phyloP scores from a whole-genome alignment of 2,797 vertebrate genomes.

The Garrulus glandarius region DNA sequence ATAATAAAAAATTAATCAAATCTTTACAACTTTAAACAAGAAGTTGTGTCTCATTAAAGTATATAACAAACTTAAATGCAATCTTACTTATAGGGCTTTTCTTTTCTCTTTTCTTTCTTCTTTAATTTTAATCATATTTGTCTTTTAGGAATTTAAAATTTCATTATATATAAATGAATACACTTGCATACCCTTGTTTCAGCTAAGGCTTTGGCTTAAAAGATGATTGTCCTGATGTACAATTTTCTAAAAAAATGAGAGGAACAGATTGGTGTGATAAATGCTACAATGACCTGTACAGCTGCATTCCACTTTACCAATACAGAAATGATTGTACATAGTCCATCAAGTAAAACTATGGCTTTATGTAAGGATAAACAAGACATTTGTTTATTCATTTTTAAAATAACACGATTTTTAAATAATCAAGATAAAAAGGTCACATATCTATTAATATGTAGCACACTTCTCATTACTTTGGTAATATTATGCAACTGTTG shows the following conservation, averaged over 20 bases:
- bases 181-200: background rate
- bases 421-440: slow-evolving; percentile 68
- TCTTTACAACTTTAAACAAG: slow-evolving; percentile 54
- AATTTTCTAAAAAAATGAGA: background rate
- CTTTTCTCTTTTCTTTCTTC: background rate
- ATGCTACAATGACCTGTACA: background rate
- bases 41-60: slow-evolving; percentile 32
- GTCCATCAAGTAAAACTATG: background rate
- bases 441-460: slow-evolving; percentile 70
- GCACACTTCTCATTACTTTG: slow-evolving; percentile 46
- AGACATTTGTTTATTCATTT: slow-evolving; percentile 49
- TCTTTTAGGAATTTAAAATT: slow-evolving; percentile 52
- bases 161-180: slow-evolving; percentile 33
- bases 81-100: background rate
- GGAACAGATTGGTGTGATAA: background rate
- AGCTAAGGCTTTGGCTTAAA: slow-evolving; percentile 10
- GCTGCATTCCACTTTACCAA: background rate
- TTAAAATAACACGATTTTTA: slow-evolving; percentile 61
- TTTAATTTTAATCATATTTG: slow-evolving; percentile 55
- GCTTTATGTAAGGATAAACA: slow-evolving; percentile 43
- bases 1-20: slow-evolving; percentile 55
- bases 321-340: background rate
- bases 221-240: background rate
- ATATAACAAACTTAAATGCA: slow-evolving; percentile 23
- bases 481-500: slow-evolving; percentile 58